These are phyloP conservation scores for Dexiosoma caninum DNA, from an alignment of 2,888 invertebrate genomes.

Conservation along the genomic window DNA sequence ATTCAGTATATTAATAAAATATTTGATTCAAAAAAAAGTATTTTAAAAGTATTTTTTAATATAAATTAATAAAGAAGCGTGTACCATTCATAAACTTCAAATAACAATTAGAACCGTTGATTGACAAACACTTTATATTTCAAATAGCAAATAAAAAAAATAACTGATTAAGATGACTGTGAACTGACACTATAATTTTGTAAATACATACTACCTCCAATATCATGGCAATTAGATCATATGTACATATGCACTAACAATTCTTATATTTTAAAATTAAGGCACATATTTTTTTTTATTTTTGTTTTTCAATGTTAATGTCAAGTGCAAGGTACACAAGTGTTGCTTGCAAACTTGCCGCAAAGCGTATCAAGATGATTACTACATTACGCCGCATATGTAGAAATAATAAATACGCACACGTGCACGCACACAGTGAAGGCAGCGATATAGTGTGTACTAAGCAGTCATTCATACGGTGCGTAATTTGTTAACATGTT, in stretches of 20 bases:
- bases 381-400: background rate
- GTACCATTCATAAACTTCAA: too few species aligned
- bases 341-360: background rate
- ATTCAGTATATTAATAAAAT: too few species aligned
- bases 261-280: slow-evolving; percentile 41
- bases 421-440: background rate
- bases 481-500: background rate
- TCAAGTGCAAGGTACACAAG: slow-evolving; percentile 33
- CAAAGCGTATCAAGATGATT: background rate
- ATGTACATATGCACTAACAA: slow-evolving; percentile 19
- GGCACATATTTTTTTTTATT: background rate
- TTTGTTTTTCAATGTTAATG: slow-evolving; percentile 48
- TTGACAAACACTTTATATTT: background rate
- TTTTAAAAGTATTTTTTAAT: too few species aligned
- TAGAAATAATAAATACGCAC: background rate
- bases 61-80: too few species aligned
- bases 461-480: slow-evolving; percentile 8
- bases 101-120: background rate
- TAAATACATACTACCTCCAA: background rate
- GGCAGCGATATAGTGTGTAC: background rate
- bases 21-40: too few species aligned
- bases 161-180: background rate
- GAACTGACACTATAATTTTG: background rate
- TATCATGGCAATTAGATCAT: slow-evolving; percentile 4
- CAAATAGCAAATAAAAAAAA: background rate